Conservation (phyloP, 1,140 invertebrate species). For the Chrysoperla carnea region DNA sequence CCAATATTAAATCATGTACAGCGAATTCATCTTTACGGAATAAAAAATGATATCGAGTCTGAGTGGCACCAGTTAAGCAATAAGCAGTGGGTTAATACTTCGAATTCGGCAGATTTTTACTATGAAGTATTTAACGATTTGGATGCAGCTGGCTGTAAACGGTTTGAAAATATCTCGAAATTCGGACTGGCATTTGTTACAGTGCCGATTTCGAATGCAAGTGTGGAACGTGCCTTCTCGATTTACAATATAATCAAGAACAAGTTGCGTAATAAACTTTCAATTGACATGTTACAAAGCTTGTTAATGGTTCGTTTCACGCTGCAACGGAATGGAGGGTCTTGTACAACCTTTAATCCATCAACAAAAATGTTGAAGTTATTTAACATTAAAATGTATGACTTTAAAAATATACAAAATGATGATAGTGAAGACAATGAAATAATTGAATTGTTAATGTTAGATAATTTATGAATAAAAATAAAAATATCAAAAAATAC, state of each 20-base stretch:
- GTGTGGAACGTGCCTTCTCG: slow-evolving; percentile 13
- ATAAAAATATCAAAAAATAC: not conserved
- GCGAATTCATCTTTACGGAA: slow-evolving; percentile 9
- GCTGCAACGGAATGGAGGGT: slow-evolving; percentile 9
- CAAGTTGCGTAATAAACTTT: slow-evolving; percentile 5
- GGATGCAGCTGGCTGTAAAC: slow-evolving; percentile 12
- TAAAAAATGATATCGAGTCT: slow-evolving; percentile 8
- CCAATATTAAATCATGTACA: slow-evolving; percentile 10
- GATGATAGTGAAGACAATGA: slow-evolving; percentile 1
- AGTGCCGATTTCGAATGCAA: slow-evolving; percentile 13
- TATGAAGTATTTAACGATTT: slow-evolving; percentile 12
- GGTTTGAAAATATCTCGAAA: slow-evolving; percentile 13
- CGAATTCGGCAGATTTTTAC: slow-evolving; percentile 11
- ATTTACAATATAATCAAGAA: slow-evolving; percentile 10
- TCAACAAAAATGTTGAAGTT: not conserved
- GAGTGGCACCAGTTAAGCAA: slow-evolving; percentile 7
- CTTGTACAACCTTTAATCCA: slow-evolving; percentile 6
- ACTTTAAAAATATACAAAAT: slow-evolving; percentile 4
- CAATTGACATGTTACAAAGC: slow-evolving; percentile 5
- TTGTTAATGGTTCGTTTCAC: slow-evolving; percentile 6
- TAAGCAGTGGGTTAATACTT: slow-evolving; percentile 6
- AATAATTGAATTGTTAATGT: too few relatives aligned
- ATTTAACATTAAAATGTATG: slow-evolving; percentile 5
- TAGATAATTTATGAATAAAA: slow-evolving; percentile 3
- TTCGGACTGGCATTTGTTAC: slow-evolving; percentile 12